These are phyloP conservation scores for Yponomeuta cagnagella DNA, from an alignment of 2,888 invertebrate genomes.

Conservation along the genomic window DNA sequence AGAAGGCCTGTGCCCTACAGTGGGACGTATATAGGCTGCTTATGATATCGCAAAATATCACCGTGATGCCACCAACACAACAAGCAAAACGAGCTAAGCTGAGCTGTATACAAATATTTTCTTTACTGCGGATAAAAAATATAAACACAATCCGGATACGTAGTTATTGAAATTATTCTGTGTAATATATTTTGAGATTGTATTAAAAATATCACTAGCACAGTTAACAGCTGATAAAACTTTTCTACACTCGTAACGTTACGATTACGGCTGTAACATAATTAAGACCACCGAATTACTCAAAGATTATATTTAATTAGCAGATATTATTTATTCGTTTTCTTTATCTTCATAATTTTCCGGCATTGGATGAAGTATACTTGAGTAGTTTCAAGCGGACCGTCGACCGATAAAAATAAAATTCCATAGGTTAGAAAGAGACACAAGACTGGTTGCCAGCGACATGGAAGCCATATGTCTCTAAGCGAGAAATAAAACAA, in stretches of 20 bases:
- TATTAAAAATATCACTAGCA: too few species aligned
- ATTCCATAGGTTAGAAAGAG: not conserved
- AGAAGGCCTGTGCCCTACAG: too few species aligned
- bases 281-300: too few species aligned
- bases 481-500: slow-evolving; percentile 31
- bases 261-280: too few species aligned
- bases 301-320: too few species aligned
- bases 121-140: too few species aligned
- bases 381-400: not conserved
- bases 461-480: slow-evolving; percentile 18
- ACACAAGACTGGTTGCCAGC: not conserved
- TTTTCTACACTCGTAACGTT: too few species aligned
- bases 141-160: too few species aligned
- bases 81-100: not conserved
- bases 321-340: too few species aligned
- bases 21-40: not conserved
- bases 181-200: too few species aligned
- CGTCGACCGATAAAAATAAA: not conserved
- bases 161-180: too few species aligned
- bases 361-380: not conserved
- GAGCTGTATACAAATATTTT: not conserved
- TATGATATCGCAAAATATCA: not conserved
- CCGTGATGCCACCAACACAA: not conserved
- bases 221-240: too few species aligned
- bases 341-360: not conserved